phyloP scores from a whole-genome alignment of 2,797 vertebrate genomes.

The Neosalanx taihuensis region DNA sequence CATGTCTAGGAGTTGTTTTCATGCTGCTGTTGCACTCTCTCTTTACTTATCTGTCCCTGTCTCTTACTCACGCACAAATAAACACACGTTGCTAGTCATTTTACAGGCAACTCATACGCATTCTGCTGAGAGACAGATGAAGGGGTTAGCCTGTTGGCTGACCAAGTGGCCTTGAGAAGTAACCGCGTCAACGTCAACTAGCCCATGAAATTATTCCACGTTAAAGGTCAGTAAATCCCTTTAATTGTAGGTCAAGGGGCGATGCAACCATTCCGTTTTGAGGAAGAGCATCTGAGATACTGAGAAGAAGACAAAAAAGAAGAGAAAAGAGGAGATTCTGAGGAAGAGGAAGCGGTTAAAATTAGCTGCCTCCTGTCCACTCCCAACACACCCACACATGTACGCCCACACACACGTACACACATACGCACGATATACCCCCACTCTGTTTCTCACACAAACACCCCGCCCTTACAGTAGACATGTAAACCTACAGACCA shows the following conservation, averaged over 20 bases:
- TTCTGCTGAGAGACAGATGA: background rate
- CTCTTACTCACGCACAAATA: slow-evolving; percentile 1
- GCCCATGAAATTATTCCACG: background rate
- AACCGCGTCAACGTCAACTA: too few species aligned
- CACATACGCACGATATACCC: slow-evolving; percentile 3
- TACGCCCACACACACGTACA: slow-evolving; percentile 9
- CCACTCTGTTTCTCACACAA: background rate
- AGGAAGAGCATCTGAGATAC: slow-evolving; percentile 58
- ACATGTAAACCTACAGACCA: background rate
- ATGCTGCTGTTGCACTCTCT: slow-evolving; percentile 1
- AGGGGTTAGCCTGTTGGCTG: too few species aligned
- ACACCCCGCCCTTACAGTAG: background rate
- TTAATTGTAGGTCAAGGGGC: slow-evolving; percentile 10
- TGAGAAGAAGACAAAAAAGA: slow-evolving; percentile 49
- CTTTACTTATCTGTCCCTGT: background rate
- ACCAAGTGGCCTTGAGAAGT: too few species aligned
- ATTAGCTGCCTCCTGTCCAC: slow-evolving; percentile 30
- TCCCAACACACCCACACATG: slow-evolving; percentile 8
- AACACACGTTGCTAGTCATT: background rate
- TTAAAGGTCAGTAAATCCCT: background rate
- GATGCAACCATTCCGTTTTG: slow-evolving; percentile 54
- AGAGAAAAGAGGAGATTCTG: slow-evolving; percentile 46
- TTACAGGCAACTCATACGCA: background rate
- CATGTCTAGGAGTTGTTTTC: slow-evolving; percentile 38
- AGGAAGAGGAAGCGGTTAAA: slow-evolving; percentile 45